phyloP scores from a whole-genome alignment of 1,140 invertebrate genomes.

The Spodoptera frugiperda region DNA sequence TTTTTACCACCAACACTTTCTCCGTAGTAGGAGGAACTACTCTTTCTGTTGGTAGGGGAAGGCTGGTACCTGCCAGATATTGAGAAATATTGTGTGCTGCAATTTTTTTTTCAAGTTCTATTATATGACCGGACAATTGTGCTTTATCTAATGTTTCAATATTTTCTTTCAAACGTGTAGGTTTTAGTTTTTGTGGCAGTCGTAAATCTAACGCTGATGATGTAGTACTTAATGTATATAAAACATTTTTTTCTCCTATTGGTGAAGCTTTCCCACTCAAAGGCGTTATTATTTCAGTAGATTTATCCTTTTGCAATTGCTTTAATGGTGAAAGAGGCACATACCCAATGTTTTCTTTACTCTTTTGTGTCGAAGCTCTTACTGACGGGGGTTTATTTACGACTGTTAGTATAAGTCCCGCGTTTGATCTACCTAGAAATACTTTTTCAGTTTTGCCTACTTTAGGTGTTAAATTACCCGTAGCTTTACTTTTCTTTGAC shows the following conservation, averaged over 20 bases:
- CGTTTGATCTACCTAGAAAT: neutral
- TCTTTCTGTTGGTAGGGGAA: constrained; percentile 52
- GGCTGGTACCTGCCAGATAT: constrained; percentile 7
- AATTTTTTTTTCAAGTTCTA: constrained; percentile 56
- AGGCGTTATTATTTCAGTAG: neutral
- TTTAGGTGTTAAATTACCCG: neutral
- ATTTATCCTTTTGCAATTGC: neutral
- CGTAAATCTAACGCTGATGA: constrained; percentile 5
- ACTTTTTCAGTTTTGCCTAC: neutral
- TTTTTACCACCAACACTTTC: constrained; percentile 53
- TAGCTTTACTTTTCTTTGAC: no score
- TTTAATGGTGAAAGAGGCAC: neutral
- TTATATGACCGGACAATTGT: constrained; percentile 50
- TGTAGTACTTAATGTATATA: neutral
- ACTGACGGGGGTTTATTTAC: neutral
- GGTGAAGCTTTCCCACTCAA: neutral
- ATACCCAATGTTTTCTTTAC: no score
- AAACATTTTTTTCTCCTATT: constrained; percentile 51
- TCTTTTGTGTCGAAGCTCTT: neutral
- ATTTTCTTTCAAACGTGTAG: no score
- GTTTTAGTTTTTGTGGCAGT: no score
- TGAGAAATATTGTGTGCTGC: constrained; percentile 52
- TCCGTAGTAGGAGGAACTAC: constrained; percentile 52
- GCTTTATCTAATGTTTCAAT: constrained; percentile 45
- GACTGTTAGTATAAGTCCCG: no score